Base-by-base conservation (phyloP, 2,797 vertebrate species). In the Danio jaintianensis region DNA sequence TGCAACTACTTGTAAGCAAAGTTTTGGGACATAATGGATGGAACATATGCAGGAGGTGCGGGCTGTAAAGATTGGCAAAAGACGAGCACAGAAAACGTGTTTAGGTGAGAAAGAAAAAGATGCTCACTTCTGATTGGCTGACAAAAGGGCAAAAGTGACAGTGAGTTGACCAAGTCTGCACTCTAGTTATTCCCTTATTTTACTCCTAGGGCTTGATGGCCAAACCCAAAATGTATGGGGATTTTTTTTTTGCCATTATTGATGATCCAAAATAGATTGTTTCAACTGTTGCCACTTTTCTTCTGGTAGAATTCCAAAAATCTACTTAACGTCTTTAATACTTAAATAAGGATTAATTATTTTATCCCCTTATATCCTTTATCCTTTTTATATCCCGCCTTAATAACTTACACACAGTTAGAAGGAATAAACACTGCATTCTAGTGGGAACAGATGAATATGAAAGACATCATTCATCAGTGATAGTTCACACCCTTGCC, bases 21-120 rank as follows among this genome's bases (percentile, higher is more conserved):
- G 64, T 52, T 22, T 85, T 64, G 59, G 45, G 56, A 81, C 76
- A 82, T 86, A 90, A 85, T 87, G 83, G 85, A 85, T 42, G 76
- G 82, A 89, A 84, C 86, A 82, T 74, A 80, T 85, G 66, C 85
- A 85, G 84, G 45, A 61, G 40, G 64, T 12, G 42, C n/a, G 71
- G 61, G 64, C 40, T 70, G 40, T 45, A 59, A 74, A 62, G 9
- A 38, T 40, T 8, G 40, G 10, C 53, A 70, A 20, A 13, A 42
- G 48, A 80, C 47, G 59, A 36, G 36, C 36, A 77, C 9, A 55
- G 42, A 61, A 20, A n/a, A 12, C 1, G 22, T 50, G 66, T 48
- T 75, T 70, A 53, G 13, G 42, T 75, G 67, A 70, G 56, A 38
- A 43, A 43, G n/a, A 45, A 48, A 40, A 61, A 9, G 43, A 40